Conservation (phyloP, 30 jellyfish, hydroid and myxozoan species). For the Aurelia sp. region DNA sequence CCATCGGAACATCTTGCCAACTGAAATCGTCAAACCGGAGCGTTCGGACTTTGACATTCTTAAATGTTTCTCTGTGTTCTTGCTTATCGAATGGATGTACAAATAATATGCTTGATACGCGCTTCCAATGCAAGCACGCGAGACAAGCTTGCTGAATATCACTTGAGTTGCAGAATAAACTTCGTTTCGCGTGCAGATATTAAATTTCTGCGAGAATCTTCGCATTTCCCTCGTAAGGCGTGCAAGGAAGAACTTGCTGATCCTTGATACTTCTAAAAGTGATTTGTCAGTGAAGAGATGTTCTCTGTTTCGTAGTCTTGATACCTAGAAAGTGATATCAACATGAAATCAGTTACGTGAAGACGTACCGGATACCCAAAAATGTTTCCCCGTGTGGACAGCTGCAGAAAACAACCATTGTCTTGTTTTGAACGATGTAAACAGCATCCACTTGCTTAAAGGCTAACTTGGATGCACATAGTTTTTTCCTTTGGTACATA, state of each 20-base stretch:
- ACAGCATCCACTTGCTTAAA: no score
- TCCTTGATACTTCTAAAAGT: slow-evolving; percentile 44
- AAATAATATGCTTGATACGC: slow-evolving; percentile 60
- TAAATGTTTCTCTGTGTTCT: slow-evolving; percentile 35
- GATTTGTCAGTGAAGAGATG: slow-evolving; percentile 70
- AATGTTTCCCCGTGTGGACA: no score
- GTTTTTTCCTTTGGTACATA: no score
- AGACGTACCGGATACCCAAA: no score
- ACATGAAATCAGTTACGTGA: not conserved
- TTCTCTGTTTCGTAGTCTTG: slow-evolving; percentile 57
- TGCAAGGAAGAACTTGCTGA: slow-evolving; percentile 38
- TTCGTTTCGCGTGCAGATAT: slow-evolving; percentile 63
- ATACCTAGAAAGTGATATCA: slow-evolving; percentile 16
- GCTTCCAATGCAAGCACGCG: slow-evolving; percentile 74
- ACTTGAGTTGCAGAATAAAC: slow-evolving; percentile 72
- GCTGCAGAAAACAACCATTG: no score
- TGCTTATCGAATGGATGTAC: slow-evolving; percentile 46
- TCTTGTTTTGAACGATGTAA: no score
- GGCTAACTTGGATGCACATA: no score
- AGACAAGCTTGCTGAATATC: slow-evolving; percentile 51
- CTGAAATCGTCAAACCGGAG: slow-evolving; percentile 65
- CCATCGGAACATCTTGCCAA: slow-evolving; percentile 65
- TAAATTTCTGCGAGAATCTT: slow-evolving; percentile 44
- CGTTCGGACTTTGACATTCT: slow-evolving; percentile 58
- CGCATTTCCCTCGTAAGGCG: slow-evolving; percentile 57